These are phyloP conservation scores for Monochamus saltuarius DNA, from an alignment of 1,140 invertebrate species.

Conservation along the genomic window DNA sequence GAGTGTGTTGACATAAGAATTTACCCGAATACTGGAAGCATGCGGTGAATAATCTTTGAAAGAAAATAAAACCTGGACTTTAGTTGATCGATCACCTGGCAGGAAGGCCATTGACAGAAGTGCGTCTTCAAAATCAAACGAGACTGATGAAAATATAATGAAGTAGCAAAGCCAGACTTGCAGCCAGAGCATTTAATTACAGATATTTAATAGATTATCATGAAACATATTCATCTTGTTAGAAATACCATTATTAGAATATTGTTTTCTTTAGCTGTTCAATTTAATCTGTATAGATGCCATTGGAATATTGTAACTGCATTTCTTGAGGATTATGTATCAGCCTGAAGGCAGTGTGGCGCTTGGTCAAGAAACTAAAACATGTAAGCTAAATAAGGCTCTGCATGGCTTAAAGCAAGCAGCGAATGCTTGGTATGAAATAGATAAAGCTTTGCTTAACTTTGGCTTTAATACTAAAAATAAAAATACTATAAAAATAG, in stretches of 20 bases:
- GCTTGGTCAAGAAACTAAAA: slow-evolving; percentile 11
- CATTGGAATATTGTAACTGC: slow-evolving; percentile 44
- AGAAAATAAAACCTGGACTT: slow-evolving; percentile 46
- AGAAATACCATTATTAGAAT: slow-evolving; percentile 38
- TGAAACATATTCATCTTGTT: slow-evolving; percentile 47
- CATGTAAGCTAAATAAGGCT: slow-evolving; percentile 32
- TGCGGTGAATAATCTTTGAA: slow-evolving; percentile 40
- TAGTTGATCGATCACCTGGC: slow-evolving; percentile 32
- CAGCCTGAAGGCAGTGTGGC: slow-evolving; percentile 22
- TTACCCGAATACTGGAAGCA: slow-evolving; percentile 31
- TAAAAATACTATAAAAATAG: too few relatives aligned
- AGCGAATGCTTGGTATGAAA: slow-evolving; percentile 37
- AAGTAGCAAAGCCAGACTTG: slow-evolving; percentile 50
- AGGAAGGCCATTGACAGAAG: slow-evolving; percentile 32
- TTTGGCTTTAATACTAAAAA: too few relatives aligned
- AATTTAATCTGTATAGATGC: slow-evolving; percentile 32
- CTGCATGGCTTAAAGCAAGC: slow-evolving; percentile 52
- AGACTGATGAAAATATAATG: neutral
- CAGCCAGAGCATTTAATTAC: slow-evolving; percentile 50
- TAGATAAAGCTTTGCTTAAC: too few relatives aligned
- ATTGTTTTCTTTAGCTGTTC: slow-evolving; percentile 39
- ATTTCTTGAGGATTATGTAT: slow-evolving; percentile 35
- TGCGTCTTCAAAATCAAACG: slow-evolving; percentile 25
- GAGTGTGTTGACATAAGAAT: neutral
- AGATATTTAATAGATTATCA: slow-evolving; percentile 38